A percentile compares a stretch with the other conserved stretches of the same genome.
Conservation (phyloP, 2,888 invertebrate genomes). For the Allacma fusca region DNA sequence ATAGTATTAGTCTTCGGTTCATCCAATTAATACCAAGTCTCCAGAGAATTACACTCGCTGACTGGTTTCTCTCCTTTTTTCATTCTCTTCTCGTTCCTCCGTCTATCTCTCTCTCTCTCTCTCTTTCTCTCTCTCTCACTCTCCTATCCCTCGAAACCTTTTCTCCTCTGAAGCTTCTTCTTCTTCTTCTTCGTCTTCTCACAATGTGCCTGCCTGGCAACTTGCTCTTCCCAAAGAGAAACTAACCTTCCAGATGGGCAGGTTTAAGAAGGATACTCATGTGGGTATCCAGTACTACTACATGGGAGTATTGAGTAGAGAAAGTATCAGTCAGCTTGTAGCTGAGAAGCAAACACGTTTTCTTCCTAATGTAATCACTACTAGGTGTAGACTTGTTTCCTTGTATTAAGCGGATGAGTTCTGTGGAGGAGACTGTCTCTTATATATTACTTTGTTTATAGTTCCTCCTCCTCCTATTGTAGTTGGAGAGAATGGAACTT, state of each 20-base stretch:
- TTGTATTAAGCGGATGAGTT: background rate
- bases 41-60: conserved; percentile 59
- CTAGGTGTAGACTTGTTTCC: conserved; percentile 21
- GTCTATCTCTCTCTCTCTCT: conserved; percentile 31
- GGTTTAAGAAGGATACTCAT: background rate
- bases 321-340: too few species aligned
- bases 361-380: conserved; percentile 30
- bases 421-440: background rate
- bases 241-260: conserved; percentile 7
- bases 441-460: background rate
- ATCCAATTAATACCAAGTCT: conserved; percentile 62
- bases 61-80: conserved; percentile 55
- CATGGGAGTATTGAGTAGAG: too few species aligned
- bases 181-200: background rate
- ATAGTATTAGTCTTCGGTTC: conserved; percentile 60
- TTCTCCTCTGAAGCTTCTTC: background rate
- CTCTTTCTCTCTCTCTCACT: conserved; percentile 1
- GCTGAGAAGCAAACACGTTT: background rate
- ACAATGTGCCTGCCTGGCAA: conserved; percentile 2
- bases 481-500: too few species aligned
- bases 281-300: too few species aligned
- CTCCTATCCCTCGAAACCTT: background rate
- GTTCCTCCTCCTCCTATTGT: too few species aligned
- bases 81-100: conserved; percentile 37
- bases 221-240: background rate